A percentile compares a stretch with the other conserved stretches of the same genome.
phyloP scores from a whole-genome alignment of 1,140 invertebrate species.

The Tigriopus japonicus region DNA sequence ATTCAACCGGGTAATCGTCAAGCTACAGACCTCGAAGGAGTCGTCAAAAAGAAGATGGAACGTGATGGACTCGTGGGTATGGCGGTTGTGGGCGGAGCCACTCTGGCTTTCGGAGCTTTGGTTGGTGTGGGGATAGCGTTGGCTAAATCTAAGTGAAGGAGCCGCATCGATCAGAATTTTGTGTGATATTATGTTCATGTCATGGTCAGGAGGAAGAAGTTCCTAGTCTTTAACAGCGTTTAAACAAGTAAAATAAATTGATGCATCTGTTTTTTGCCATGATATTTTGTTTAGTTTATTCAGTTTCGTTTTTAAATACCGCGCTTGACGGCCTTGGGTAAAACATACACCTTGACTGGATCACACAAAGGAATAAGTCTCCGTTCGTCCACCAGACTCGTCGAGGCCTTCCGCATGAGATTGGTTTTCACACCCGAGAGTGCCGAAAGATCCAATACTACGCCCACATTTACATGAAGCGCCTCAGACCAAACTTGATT shows the following conservation, averaged over 20 bases:
- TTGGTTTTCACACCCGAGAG: background rate
- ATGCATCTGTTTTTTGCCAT: too few relatives aligned
- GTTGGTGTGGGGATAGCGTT: slow-evolving; percentile 11
- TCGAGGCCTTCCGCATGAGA: background rate
- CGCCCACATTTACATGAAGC: background rate
- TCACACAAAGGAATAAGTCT: slow-evolving; percentile 1
- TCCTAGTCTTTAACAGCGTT: too few relatives aligned
- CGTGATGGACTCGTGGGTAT: slow-evolving; percentile 3
- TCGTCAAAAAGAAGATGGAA: slow-evolving; percentile 11
- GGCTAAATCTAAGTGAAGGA: background rate
- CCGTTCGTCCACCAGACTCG: background rate
- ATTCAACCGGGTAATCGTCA: slow-evolving; percentile 10
- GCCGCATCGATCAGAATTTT: too few relatives aligned
- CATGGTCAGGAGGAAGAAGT: too few relatives aligned
- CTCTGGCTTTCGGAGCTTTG: slow-evolving; percentile 10
- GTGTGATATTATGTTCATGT: too few relatives aligned
- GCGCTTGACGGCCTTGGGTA: slow-evolving; percentile 4
- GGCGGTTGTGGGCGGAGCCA: slow-evolving; percentile 6
- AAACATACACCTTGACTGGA: slow-evolving; percentile 4
- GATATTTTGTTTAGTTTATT: too few relatives aligned
- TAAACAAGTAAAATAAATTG: too few relatives aligned
- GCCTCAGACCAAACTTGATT: slow-evolving; percentile 11
- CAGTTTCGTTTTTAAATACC: background rate
- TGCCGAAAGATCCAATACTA: background rate
- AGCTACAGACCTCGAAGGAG: background rate